Evolutionary conservation across 1,140 invertebrate genomes (phyloP), one percentile per base, ranked within the genome.

Genomic region (Lordiphosa collinella): DNA sequence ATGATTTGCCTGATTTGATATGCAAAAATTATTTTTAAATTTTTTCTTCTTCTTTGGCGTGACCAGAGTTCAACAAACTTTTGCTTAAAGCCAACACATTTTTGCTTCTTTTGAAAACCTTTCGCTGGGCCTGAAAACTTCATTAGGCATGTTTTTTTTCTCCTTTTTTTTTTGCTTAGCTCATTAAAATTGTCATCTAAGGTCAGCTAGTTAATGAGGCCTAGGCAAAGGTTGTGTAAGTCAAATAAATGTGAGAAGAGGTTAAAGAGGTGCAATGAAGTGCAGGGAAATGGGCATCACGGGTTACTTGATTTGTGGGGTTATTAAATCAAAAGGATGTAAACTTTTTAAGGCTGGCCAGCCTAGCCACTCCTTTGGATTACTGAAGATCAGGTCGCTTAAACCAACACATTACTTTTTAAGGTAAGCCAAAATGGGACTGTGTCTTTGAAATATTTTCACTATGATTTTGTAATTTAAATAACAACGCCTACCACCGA

Each of bases 1-100:
- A 82, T 82, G 76, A 84, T 82, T 76, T 57, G 62, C 40, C 72
- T 84, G 56, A 82, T 72, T 76, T 71, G 43, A 63, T 76, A 71
- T 76, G 61, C 65, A 74, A 62, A 56, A 36, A 54, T 60, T 57
- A 71, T 54, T 55, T 50, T 46, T 40, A 36, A 48, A 38, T 52
- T 40, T 59, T 16, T 29, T 11, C 3, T 35, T 49, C 31, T 43
- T 61, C 25, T 43, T 49, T 18, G 32, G 25, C 59, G 14, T 34
- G 35, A 29, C 51, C 16, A 52, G 71, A 64, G 76, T 84, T 82
- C 76, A 82, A 84, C 74, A 76, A 82, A 82, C 76, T 84, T 59
- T 74, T 4, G 11, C 29, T 34, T 44, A 32, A 49, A 1, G 12
- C 9, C 25, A 29, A 29, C n/a, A 14, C 29, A 31, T 43, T 35